A percentile compares a stretch with the other conserved stretches of the same genome.
Conservation (phyloP, 2,888 invertebrate genomes). For the Acanthoscelides obtectus region DNA sequence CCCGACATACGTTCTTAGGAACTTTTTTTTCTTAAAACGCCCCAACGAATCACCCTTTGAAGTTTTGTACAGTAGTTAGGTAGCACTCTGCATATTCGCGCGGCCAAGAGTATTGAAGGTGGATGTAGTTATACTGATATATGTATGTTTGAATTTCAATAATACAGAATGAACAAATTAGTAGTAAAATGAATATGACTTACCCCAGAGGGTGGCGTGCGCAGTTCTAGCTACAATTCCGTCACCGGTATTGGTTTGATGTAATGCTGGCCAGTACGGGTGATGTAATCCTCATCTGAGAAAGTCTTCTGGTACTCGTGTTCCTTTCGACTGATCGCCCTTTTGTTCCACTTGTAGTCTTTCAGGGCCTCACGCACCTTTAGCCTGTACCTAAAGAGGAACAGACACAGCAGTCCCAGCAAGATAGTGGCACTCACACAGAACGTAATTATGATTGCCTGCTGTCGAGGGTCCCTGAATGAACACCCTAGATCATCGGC, state of each 20-base stretch:
- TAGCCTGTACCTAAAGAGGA: constrained; percentile 75
- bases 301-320: constrained; percentile 88
- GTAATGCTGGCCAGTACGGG: constrained; percentile 57
- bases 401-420: constrained; percentile 65
- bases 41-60: too few relatives aligned
- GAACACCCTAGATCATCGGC: constrained; percentile 79
- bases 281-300: constrained; percentile 81
- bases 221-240: constrained; percentile 94
- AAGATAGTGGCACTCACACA: constrained; percentile 70
- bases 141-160: too few relatives aligned
- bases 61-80: too few relatives aligned
- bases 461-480: constrained; percentile 71
- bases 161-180: too few relatives aligned
- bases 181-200: too few relatives aligned
- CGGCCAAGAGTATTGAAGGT: too few relatives aligned
- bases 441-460: constrained; percentile 73
- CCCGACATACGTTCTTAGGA: too few relatives aligned
- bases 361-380: constrained; percentile 78
- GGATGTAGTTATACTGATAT: too few relatives aligned
- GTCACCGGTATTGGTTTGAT: constrained; percentile 78
- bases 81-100: too few relatives aligned
- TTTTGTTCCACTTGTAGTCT: constrained; percentile 76
- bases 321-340: constrained; percentile 69
- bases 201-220: constrained; percentile 74
- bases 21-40: too few relatives aligned